A percentile compares a stretch with the other conserved stretches of the same genome.
Evolutionary conservation across 2,888 invertebrate genomes (phyloP).

Genomic region (Acleris cristana): DNA sequence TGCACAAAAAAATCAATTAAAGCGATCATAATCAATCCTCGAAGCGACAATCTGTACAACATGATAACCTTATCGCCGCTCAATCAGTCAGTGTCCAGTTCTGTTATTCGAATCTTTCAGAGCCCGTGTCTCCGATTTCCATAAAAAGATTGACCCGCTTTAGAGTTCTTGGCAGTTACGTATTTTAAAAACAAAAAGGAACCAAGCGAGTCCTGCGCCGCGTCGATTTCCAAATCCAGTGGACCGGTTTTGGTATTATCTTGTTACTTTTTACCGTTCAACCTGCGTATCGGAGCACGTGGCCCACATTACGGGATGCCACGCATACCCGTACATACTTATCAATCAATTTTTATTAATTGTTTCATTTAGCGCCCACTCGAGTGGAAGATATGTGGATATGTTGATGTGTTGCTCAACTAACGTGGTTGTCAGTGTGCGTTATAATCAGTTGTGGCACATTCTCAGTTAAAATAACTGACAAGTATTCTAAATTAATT

Average conservation of each 20-base stretch:
- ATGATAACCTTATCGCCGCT: conserved; percentile 6
- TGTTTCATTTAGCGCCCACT: conserved; percentile 37
- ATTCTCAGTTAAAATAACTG: conserved; percentile 4
- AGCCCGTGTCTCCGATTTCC: conserved; percentile 53
- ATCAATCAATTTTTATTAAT: conserved; percentile 49
- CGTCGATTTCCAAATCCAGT: conserved; percentile 62
- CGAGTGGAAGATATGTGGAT: conserved; percentile 33
- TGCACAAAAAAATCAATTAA: not conserved
- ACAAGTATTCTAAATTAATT: conserved; percentile 7
- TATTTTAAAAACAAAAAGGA: conserved; percentile 31
- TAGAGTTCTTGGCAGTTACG: too few relatives aligned
- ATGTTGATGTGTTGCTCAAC: conserved; percentile 15
- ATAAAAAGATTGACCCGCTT: conserved; percentile 43
- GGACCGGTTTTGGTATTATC: conserved; percentile 66
- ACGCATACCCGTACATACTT: conserved; percentile 46
- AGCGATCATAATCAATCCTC: not conserved
- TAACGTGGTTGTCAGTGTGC: conserved; percentile 1
- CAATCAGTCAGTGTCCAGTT: conserved; percentile 4
- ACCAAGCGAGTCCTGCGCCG: conserved; percentile 46
- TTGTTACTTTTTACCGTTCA: conserved; percentile 77
- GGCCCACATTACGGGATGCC: conserved; percentile 51
- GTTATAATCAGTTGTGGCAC: conserved; percentile 17
- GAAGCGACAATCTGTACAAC: not conserved
- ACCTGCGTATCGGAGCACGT: conserved; percentile 48
- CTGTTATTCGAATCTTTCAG: conserved; percentile 20